phyloP scores from a whole-genome alignment of 2,888 invertebrate genomes.

The Pinctada fucata region DNA sequence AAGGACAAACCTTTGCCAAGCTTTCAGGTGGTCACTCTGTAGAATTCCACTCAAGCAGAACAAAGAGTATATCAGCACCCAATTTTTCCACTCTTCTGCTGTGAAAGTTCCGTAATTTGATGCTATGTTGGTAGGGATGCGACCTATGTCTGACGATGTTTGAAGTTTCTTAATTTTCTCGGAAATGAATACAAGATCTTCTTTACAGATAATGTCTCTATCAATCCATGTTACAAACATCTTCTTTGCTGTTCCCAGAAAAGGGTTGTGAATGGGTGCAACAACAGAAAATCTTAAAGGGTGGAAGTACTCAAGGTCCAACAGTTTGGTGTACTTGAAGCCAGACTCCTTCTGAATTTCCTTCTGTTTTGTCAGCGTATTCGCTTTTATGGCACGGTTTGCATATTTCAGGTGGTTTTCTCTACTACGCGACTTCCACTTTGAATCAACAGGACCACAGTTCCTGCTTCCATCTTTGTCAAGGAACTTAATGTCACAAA shows the following conservation, averaged over 20 bases:
- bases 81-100: conserved; percentile 9
- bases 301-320: neutral
- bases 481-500: neutral
- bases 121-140: neutral
- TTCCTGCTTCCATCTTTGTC: neutral
- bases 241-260: conserved; percentile 1
- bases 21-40: neutral
- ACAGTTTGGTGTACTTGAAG: neutral
- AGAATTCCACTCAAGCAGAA: conserved; percentile 1
- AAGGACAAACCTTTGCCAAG: conserved; percentile 1
- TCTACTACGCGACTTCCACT: neutral
- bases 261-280: neutral
- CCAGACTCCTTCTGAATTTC: conserved; percentile 10
- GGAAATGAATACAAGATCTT: neutral
- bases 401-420: neutral
- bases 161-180: neutral
- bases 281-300: conserved; percentile 4
- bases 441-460: neutral
- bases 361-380: neutral
- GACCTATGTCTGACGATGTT: neutral
- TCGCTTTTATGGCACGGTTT: neutral
- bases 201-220: neutral
- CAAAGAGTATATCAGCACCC: conserved; percentile 6
- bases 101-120: conserved; percentile 2
- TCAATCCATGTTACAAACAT: neutral